Percentiles rank a stretch among this genome's conserved stretches.
These are phyloP conservation scores for Epinotia bilunana DNA, from an alignment of 2,888 invertebrate species.

Conservation along the genomic window DNA sequence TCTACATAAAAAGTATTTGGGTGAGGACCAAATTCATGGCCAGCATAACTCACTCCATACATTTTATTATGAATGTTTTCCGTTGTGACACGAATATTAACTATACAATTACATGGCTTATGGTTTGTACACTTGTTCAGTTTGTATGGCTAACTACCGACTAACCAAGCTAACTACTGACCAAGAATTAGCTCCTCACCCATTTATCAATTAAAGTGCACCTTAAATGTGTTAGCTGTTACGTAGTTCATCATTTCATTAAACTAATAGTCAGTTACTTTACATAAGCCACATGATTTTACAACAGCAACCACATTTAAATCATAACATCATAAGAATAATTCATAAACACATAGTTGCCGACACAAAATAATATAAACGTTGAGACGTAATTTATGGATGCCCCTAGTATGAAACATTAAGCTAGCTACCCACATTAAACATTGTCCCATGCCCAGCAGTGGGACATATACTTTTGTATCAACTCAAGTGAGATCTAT, in stretches of 20 bases:
- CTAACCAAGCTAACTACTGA: too few relatives aligned
- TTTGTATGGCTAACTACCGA: too few relatives aligned
- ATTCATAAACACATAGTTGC: constrained; percentile 1
- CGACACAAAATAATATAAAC: too few relatives aligned
- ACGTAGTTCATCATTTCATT: constrained; percentile 1
- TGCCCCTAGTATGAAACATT: neutral
- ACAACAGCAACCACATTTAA: neutral
- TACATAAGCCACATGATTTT: neutral
- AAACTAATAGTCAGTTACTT: neutral
- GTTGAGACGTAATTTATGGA: too few relatives aligned
- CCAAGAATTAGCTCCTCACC: too few relatives aligned
- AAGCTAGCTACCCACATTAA: neutral
- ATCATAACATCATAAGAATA: constrained; percentile 13
- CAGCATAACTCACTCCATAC: too few relatives aligned
- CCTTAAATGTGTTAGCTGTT: neutral
- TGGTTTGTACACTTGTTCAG: too few relatives aligned
- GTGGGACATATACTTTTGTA: neutral
- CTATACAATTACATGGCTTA: too few relatives aligned
- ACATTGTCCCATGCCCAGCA: neutral
- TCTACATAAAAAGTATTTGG: neutral
- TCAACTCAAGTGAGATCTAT: neutral
- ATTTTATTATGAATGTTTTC: too few relatives aligned
- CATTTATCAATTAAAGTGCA: neutral
- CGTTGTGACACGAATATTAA: too few relatives aligned
- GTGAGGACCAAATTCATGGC: too few relatives aligned